phyloP scores from a whole-genome alignment of 2,888 invertebrate species.

The Metalampra italica region DNA sequence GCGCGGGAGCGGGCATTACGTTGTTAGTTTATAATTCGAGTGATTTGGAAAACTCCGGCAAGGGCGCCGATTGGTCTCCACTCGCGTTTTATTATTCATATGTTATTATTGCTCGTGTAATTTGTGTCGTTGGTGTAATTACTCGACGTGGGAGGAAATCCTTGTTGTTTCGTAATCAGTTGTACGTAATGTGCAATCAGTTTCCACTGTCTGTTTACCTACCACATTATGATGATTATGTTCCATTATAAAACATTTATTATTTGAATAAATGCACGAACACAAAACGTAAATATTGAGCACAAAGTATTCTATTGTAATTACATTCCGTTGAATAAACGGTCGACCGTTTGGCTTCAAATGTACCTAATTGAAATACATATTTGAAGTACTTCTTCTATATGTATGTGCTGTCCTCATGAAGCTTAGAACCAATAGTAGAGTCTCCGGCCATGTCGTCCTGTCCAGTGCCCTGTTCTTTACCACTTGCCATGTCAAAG shows the following conservation, averaged over 20 bases:
- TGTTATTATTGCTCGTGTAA: slow-evolving; percentile 59
- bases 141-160: slow-evolving; percentile 58
- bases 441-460: neutral
- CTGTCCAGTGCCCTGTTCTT: too few species aligned
- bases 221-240: slow-evolving; percentile 59
- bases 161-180: slow-evolving; percentile 65
- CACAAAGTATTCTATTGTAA: slow-evolving; percentile 11
- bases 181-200: slow-evolving; percentile 52
- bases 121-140: slow-evolving; percentile 61
- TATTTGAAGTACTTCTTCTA: neutral
- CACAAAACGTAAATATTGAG: slow-evolving; percentile 6
- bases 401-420: too few species aligned
- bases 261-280: slow-evolving; percentile 31
- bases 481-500: too few species aligned
- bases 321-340: slow-evolving; percentile 1
- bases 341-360: neutral
- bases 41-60: slow-evolving; percentile 35
- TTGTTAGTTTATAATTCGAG: slow-evolving; percentile 58
- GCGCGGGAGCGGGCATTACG: slow-evolving; percentile 53
- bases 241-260: slow-evolving; percentile 69
- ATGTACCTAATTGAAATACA: neutral
- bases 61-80: slow-evolving; percentile 19
- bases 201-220: slow-evolving; percentile 54
- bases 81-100: slow-evolving; percentile 24
- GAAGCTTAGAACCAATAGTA: too few species aligned